Evolutionary conservation across 2,888 invertebrate species (phyloP), one percentile per base, ranked within the genome.

Genomic region (Andrena chrysosceles): DNA sequence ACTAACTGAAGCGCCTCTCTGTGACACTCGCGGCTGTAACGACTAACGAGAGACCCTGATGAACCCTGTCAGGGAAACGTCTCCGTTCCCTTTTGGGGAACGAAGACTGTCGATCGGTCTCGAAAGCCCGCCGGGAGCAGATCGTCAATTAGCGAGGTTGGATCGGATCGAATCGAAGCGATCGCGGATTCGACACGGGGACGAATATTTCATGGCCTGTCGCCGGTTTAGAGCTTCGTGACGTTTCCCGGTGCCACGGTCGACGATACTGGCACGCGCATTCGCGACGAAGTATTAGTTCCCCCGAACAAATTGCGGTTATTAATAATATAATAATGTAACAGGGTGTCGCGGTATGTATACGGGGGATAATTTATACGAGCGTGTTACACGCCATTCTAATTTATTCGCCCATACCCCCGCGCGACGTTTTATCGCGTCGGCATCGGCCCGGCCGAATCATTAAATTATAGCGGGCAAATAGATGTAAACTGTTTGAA

Each of bases 401-500:
- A 73, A 81, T 81, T 79, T 73, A 79, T 69, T 73, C 79, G 59
- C 63, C 13, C 33, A 64, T 79, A 31, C 13, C 23, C 23, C 56
- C 52, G 59, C 16, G 59, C 29, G 42, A 64, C 52, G 62, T 76
- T 82, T 82, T 81, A 81, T 81, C 67, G 82, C 59, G 64, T 63
- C 66, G 70, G 35, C 49, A 67, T 78, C 54, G 68, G 31, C 33
- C 62, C 56, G n/a, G 2, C 16, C 52, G 69, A 35, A 67, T 77
- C 70, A 77, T 85, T 81, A 74, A 77, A 81, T 85, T 73, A 73
- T 71, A 26, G 68, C 33, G 33, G 31, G 70, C 69, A 81, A 84
- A 73, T 79, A 78, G 75, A 76, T 71, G 81, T 73, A 73, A 82
- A 78, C 60, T 54, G 63, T 73, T 69, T 59, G 77, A 77, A 72